These are phyloP conservation scores for Callyntrura sp. DNA, from an alignment of 2,888 invertebrate species.

Conservation along the genomic window DNA sequence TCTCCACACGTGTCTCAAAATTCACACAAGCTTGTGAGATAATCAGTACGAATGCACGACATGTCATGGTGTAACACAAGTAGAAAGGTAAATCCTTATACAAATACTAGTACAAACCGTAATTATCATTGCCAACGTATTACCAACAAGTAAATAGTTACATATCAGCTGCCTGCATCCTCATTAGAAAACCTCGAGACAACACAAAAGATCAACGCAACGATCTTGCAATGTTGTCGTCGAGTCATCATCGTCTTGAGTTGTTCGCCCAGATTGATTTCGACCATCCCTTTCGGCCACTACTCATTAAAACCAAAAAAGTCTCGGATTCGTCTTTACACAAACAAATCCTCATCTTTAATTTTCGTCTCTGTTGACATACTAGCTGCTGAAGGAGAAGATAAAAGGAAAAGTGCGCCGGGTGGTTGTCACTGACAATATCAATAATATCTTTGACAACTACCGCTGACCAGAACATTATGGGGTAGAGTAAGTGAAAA, in stretches of 20 bases:
- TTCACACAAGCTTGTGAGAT: not conserved
- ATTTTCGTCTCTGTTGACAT: not conserved
- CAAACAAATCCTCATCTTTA: not conserved
- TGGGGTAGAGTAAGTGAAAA: not conserved
- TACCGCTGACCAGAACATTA: not conserved
- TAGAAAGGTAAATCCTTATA: not conserved
- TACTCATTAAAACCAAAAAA: constrained; percentile 59
- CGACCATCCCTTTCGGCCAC: constrained; percentile 16
- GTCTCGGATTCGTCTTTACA: not conserved
- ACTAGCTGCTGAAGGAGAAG: not conserved
- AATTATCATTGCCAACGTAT: constrained; percentile 30
- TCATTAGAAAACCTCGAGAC: constrained; percentile 39
- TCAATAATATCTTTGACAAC: not conserved
- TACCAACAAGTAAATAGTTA: not conserved
- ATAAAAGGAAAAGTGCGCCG: too few relatives aligned
- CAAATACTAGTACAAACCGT: constrained; percentile 48
- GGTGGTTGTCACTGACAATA: not conserved
- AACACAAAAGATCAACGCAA: not conserved
- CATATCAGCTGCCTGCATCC: not conserved
- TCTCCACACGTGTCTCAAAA: not conserved
- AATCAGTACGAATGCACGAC: not conserved
- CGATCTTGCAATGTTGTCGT: not conserved
- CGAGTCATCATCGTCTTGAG: constrained; percentile 7
- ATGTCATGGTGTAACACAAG: not conserved
- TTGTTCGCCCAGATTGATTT: constrained; percentile 21